Evolutionary conservation across 35 echinoderm and acorn worm genomes (phyloP), one percentile per base, ranked within the genome.

Genomic region (Lytechinus variegatus): DNA sequence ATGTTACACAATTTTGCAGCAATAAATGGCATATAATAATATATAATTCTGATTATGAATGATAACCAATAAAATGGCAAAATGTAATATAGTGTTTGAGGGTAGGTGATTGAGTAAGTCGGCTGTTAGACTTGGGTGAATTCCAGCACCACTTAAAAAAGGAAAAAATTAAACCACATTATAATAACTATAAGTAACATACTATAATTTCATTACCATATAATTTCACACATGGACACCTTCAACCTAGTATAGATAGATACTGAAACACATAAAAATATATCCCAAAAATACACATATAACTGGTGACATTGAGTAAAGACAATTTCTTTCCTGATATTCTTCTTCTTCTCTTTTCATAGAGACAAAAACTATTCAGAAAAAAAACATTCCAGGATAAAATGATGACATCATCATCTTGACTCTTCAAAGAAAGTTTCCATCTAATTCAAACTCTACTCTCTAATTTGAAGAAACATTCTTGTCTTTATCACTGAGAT

Each of bases 11-110:
- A 44, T 90, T 88, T 90, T 90, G 88, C 88, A 90, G 88, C 88
- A 90, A 90, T 90, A 12, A 90, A 90, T 21, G 88, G 88, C 88
- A 90, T 90, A 90, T 90, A 90, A 90, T 90, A 52, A 90, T 90
- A 90, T 90, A 90, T 90, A 90, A 54, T 90, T 90, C 88, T 90
- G 88, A 54, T 90, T 90, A 79, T 79, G 66, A n/a, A 79, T 79
- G 66, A 79, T 79, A 79, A 79, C 21, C 66, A 79, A 24, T 79
- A 79, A 79, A 79, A 79, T 90, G 52, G 19, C n/a, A 79, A 79
- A 79, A 79, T 90, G 52, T 33, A 90, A 90, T 90, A 90, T 90
- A 90, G 8, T 52, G 16, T 52, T 54, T 54, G 52, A 90, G 88
- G 29, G 16, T 90, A 90, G 52, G 88, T 90, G 14, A 52, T 21